A percentile compares a stretch with the other conserved stretches of the same genome.
Conservation (phyloP, 2,113 vertebrate genomes). For the Neogobius melanostomus region DNA sequence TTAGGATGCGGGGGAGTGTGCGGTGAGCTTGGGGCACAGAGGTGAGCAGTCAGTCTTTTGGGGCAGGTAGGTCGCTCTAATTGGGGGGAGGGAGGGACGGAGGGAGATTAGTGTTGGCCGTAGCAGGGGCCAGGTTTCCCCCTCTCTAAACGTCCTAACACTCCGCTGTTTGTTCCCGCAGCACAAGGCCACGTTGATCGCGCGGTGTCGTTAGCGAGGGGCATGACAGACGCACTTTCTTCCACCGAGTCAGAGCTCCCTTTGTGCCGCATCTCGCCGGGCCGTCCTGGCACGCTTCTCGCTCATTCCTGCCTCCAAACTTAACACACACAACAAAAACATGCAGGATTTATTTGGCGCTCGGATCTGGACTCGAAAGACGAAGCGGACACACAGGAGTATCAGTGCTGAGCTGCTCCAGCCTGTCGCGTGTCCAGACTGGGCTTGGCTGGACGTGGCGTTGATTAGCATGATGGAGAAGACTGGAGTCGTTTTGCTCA, state of each 20-base stretch:
- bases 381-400: slow-evolving; percentile 53
- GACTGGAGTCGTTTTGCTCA: not conserved
- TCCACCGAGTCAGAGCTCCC: slow-evolving; percentile 61
- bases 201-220: slow-evolving; percentile 39
- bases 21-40: slow-evolving; percentile 37
- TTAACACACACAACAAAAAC: slow-evolving; percentile 46
- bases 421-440: slow-evolving; percentile 32
- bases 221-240: slow-evolving; percentile 47
- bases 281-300: slow-evolving; percentile 57
- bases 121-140: slow-evolving; percentile 52
- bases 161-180: slow-evolving; percentile 79
- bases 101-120: slow-evolving; percentile 40
- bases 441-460: slow-evolving; percentile 26
- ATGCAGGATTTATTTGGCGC: slow-evolving; percentile 32
- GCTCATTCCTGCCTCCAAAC: slow-evolving; percentile 30
- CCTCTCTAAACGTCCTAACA: slow-evolving; percentile 70
- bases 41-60: slow-evolving; percentile 40
- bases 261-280: slow-evolving; percentile 66
- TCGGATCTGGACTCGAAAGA: slow-evolving; percentile 46
- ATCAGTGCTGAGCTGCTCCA: slow-evolving; percentile 48
- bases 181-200: slow-evolving; percentile 84
- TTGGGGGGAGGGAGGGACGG: slow-evolving; percentile 26
- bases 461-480: slow-evolving; percentile 27
- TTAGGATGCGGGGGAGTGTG: slow-evolving; percentile 1
- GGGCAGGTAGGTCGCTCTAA: slow-evolving; percentile 6